phyloP scores from a whole-genome alignment of 1,140 invertebrate genomes.

The Drosophila lini region DNA sequence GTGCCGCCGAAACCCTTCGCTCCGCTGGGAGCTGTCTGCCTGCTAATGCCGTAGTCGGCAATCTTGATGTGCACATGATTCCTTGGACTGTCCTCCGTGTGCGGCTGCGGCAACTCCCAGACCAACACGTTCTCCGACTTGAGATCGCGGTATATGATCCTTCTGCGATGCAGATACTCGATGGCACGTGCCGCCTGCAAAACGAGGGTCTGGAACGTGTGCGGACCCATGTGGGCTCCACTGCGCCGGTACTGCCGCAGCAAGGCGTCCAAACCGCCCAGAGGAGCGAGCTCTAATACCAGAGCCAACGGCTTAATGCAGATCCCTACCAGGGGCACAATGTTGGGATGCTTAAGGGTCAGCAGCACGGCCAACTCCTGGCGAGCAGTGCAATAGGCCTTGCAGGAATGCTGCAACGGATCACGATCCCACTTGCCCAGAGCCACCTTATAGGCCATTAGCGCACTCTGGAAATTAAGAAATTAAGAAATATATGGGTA shows the following conservation, averaged over 20 bases:
- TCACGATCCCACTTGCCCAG: slow-evolving; percentile 96
- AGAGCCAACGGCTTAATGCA: slow-evolving; percentile 95
- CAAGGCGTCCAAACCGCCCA: slow-evolving; percentile 93
- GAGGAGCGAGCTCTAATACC: slow-evolving; percentile 95
- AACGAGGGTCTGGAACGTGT: slow-evolving; percentile 93
- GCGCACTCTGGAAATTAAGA: slow-evolving; percentile 58
- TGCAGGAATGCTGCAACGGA: slow-evolving; percentile 95
- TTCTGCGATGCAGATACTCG: slow-evolving; percentile 97
- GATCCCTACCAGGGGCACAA: slow-evolving; percentile 95
- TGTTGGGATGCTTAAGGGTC: slow-evolving; percentile 94
- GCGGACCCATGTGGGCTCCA: slow-evolving; percentile 91
- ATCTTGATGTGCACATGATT: slow-evolving; percentile 94
- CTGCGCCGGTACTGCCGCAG: slow-evolving; percentile 93
- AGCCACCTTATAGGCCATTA: slow-evolving; percentile 87
- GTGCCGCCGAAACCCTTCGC: slow-evolving; percentile 99
- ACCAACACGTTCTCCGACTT: slow-evolving; percentile 99
- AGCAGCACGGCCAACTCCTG: slow-evolving; percentile 97
- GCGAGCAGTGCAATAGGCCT: slow-evolving; percentile 97
- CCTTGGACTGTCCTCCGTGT: slow-evolving; percentile 86
- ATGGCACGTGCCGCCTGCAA: slow-evolving; percentile 97
- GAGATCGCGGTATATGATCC: slow-evolving; percentile 98
- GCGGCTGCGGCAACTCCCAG: slow-evolving; percentile 92
- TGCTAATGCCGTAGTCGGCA: slow-evolving; percentile 98
- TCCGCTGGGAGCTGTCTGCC: slow-evolving; percentile 93
- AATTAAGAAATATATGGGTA: background rate